phyloP scores from a whole-genome alignment of 2,888 invertebrate genomes.

The Idaea biselata region DNA sequence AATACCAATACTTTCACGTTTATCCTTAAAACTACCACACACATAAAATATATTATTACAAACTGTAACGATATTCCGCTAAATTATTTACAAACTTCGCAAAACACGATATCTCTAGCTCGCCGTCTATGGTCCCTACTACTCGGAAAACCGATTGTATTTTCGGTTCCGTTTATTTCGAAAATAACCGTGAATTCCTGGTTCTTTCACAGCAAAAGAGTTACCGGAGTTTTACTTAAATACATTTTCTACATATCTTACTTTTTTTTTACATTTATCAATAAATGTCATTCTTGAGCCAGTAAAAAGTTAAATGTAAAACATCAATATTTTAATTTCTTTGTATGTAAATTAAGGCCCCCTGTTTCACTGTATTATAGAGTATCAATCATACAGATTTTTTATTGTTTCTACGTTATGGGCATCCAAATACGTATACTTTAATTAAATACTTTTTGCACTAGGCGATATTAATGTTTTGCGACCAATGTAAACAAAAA shows the following conservation, averaged over 20 bases:
- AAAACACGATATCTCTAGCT: background rate
- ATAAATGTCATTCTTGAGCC: background rate
- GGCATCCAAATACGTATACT: too few species aligned
- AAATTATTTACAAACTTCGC: background rate
- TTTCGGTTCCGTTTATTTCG: background rate
- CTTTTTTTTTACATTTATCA: too few species aligned
- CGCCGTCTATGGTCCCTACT: background rate
- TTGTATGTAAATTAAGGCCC: too few species aligned
- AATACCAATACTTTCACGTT: conserved; percentile 46
- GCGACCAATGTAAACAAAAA: background rate
- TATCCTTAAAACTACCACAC: conserved; percentile 49
- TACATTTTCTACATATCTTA: too few species aligned
- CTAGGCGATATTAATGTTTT: background rate
- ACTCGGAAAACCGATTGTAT: too few species aligned
- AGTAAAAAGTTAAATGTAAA: background rate
- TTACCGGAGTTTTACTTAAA: too few species aligned
- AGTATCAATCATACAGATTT: too few species aligned
- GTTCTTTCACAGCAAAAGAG: background rate
- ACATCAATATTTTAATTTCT: too few species aligned
- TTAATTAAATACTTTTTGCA: background rate
- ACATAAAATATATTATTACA: conserved; percentile 51
- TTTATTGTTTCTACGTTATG: too few species aligned
- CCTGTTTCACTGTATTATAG: too few species aligned
- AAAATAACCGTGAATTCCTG: background rate
- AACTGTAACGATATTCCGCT: conserved; percentile 49